phyloP scores from a whole-genome alignment of 2,797 vertebrate genomes.

The Phrynocephalus forsythii region DNA sequence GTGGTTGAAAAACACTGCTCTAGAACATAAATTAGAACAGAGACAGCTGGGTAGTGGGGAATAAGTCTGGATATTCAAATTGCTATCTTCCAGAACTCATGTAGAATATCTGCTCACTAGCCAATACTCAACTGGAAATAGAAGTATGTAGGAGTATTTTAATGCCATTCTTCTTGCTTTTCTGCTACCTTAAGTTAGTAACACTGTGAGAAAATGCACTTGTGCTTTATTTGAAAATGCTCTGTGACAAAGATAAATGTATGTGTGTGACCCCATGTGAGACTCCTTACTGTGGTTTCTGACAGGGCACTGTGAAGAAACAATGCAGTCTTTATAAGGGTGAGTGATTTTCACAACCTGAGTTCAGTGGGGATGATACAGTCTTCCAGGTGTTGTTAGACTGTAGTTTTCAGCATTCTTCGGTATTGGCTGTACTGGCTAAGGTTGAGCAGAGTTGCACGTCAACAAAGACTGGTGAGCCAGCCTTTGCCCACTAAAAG shows the following conservation, averaged over 20 bases:
- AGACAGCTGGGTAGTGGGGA: not conserved
- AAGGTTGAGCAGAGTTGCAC: not conserved
- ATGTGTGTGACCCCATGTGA: not conserved
- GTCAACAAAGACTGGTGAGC: not conserved
- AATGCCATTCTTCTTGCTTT: not conserved
- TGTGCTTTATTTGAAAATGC: not conserved
- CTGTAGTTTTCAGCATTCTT: not conserved
- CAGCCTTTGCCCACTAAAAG: not conserved
- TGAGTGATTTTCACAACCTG: not conserved
- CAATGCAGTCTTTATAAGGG: not conserved
- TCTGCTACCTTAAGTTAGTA: not conserved
- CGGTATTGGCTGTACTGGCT: not conserved
- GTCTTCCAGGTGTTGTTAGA: not conserved
- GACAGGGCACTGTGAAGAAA: not conserved
- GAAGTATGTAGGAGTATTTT: constrained; percentile 7
- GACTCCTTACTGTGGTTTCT: not conserved
- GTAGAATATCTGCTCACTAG: constrained; percentile 2
- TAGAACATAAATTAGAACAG: constrained; percentile 7
- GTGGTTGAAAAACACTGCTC: too few relatives aligned
- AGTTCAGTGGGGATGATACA: not conserved
- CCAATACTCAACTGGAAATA: constrained; percentile 1
- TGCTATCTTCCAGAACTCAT: not conserved
- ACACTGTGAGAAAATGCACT: constrained; percentile 5
- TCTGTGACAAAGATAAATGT: not conserved
- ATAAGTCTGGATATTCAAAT: not conserved